Evolutionary conservation across 2,797 vertebrate species (phyloP).

Genomic region (Orestias chungarensis): DNA sequence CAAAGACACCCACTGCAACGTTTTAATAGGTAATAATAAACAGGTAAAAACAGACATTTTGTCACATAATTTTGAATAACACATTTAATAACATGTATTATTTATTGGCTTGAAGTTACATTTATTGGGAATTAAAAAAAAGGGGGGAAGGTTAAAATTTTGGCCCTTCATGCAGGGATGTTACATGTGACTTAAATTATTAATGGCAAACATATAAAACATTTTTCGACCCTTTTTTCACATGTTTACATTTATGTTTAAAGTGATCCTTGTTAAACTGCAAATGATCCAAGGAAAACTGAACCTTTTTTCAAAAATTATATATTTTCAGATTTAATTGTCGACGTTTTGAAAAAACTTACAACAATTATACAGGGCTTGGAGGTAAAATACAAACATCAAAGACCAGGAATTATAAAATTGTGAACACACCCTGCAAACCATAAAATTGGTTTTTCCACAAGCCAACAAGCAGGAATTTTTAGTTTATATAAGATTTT

Average conservation of each 20-base stretch:
- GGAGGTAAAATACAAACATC: neutral
- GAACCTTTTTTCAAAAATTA: neutral
- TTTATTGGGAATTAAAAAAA: too few species aligned
- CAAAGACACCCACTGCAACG: neutral
- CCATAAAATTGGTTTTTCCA: neutral
- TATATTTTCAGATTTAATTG: neutral
- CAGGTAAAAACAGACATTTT: neutral
- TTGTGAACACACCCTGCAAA: neutral
- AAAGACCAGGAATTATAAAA: neutral
- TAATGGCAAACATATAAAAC: neutral
- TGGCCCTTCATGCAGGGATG: too few species aligned
- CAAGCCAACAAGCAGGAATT: too few species aligned
- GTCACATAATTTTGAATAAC: neutral
- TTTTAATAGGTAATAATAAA: neutral
- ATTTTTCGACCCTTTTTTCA: neutral
- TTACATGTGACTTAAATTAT: neutral
- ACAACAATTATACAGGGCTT: too few species aligned
- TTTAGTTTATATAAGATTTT: too few species aligned
- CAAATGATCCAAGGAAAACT: neutral
- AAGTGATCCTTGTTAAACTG: neutral
- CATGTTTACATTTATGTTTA: neutral
- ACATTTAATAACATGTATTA: too few species aligned
- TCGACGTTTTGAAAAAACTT: neutral
- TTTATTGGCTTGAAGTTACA: too few species aligned
- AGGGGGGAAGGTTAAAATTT: too few species aligned